phyloP scores from a whole-genome alignment of 2,113 vertebrate genomes.

The Gallinago jamesoni region DNA sequence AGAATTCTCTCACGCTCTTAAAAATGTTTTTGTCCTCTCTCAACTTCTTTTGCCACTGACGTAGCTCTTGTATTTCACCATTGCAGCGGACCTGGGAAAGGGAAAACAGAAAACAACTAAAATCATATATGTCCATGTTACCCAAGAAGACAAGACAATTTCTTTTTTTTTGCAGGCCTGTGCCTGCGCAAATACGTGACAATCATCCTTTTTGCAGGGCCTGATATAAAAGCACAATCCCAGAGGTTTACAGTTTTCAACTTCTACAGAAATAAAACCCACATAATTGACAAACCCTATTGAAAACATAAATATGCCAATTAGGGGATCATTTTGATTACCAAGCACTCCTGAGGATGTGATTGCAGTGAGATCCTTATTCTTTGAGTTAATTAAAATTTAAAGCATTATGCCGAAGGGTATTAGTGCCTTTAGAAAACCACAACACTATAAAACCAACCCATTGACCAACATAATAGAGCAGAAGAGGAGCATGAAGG shows the following conservation, averaged over 20 bases:
- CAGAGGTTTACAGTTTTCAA: background rate
- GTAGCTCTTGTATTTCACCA: conserved; percentile 87
- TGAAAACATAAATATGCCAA: conserved; percentile 32
- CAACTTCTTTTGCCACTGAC: conserved; percentile 89
- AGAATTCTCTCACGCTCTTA: conserved; percentile 81
- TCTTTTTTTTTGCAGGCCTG: background rate
- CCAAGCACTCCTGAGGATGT: conserved; percentile 6
- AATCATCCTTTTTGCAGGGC: background rate
- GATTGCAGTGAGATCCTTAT: background rate
- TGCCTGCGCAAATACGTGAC: background rate
- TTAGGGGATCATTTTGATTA: conserved; percentile 42
- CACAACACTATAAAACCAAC: conserved; percentile 21
- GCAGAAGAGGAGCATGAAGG: conserved; percentile 43
- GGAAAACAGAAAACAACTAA: background rate
- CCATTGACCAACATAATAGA: conserved; percentile 55
- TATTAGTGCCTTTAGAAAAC: conserved; percentile 60
- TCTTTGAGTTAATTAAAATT: conserved; percentile 38
- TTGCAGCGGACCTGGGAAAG: conserved; percentile 79
- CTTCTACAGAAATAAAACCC: background rate
- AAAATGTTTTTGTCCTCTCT: conserved; percentile 80
- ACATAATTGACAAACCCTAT: background rate
- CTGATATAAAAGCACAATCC: background rate
- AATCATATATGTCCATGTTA: background rate
- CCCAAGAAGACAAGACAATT: background rate
- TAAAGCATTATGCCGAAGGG: conserved; percentile 57